Evolutionary conservation across 2,888 invertebrate genomes (phyloP).

Genomic region (Lepidocyrtinus sp.): DNA sequence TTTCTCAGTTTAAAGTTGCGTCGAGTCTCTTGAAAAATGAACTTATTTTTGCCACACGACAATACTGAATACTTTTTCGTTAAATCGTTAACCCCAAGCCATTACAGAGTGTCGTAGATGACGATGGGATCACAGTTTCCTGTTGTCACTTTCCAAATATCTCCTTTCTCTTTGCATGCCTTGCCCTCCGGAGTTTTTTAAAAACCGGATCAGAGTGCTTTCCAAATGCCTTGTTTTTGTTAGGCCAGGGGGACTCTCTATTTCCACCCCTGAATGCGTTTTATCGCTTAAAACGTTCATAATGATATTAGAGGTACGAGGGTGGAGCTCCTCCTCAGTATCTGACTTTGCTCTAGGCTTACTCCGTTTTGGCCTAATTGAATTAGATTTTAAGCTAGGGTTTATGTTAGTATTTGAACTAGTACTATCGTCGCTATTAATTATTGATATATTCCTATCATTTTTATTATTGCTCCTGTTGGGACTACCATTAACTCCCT

Average conservation of each 20-base stretch:
- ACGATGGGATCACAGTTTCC: conserved; percentile 40
- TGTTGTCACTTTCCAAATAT: conserved; percentile 24
- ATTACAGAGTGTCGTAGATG: too few species aligned
- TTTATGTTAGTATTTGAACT: conserved; percentile 3
- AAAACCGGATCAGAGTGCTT: conserved; percentile 41
- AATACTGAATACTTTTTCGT: background rate
- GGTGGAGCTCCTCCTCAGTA: background rate
- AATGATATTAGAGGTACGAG: conserved; percentile 30
- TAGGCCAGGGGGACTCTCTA: conserved; percentile 32
- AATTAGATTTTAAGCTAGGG: conserved; percentile 47
- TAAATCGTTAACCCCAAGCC: background rate
- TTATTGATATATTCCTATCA: conserved; percentile 27
- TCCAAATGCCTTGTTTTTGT: conserved; percentile 50
- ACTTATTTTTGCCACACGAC: background rate
- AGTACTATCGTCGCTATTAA: conserved; percentile 26
- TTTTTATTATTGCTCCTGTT: conserved; percentile 49
- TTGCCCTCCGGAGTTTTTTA: conserved; percentile 35
- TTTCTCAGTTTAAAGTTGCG: too few species aligned
- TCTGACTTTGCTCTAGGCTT: conserved; percentile 27
- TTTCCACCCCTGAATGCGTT: conserved; percentile 10
- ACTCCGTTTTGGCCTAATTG: conserved; percentile 47
- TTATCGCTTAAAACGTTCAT: conserved; percentile 36
- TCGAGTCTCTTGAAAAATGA: too few species aligned
- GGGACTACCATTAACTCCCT: background rate
- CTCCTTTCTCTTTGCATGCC: conserved; percentile 30